Percentiles rank a stretch among this genome's conserved stretches.
Conservation (phyloP, 2,888 invertebrate genomes). For the Protonemura montana region DNA sequence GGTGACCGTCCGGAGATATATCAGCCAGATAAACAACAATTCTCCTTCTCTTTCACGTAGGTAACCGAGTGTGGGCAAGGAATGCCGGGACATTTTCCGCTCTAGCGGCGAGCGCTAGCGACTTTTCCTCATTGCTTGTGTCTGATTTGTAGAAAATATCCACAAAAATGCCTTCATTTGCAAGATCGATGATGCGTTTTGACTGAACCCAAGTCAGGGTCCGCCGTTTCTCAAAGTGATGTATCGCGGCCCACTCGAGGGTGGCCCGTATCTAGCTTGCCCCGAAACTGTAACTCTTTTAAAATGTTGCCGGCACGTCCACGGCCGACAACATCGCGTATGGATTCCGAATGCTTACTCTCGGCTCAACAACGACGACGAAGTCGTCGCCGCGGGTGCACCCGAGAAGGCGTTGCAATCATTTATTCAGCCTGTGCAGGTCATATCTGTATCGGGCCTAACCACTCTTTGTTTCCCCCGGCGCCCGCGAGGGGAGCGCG, state of each 20-base stretch:
- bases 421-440: constrained; percentile 39
- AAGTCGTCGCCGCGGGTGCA: constrained; percentile 1
- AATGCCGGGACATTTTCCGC: not conserved
- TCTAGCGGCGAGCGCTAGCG: too few species aligned
- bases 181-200: not conserved
- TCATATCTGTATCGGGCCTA: constrained; percentile 41
- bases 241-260: constrained; percentile 19
- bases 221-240: not conserved
- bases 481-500: constrained; percentile 13
- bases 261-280: not conserved
- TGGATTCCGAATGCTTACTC: not conserved
- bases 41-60: not conserved
- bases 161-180: not conserved
- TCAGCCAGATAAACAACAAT: not conserved
- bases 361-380: too few species aligned
- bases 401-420: constrained; percentile 30
- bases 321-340: not conserved
- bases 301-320: constrained; percentile 7
- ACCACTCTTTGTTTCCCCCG: constrained; percentile 34
- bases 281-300: constrained; percentile 21
- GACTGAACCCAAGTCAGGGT: not conserved
- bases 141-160: not conserved
- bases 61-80: not conserved
- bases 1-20: not conserved
- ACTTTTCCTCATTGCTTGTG: not conserved